Percentiles rank a stretch among this genome's conserved stretches.
phyloP scores from a whole-genome alignment of 2,797 vertebrate species.

The Eutrigla gurnardus region DNA sequence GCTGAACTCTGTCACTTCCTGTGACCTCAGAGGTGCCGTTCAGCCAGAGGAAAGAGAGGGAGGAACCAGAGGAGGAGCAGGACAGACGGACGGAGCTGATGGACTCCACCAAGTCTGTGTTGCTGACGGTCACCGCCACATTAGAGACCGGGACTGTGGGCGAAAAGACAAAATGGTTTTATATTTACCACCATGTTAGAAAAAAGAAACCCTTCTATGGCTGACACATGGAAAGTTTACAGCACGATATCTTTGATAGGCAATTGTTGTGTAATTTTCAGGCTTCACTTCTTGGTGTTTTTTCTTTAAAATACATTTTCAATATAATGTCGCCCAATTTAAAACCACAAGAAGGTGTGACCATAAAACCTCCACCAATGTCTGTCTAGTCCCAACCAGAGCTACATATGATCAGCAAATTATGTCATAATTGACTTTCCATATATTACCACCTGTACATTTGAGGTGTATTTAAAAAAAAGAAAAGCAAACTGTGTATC shows the following conservation, averaged over 20 bases:
- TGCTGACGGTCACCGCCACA: slow-evolving; percentile 35
- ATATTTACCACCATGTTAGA: background rate
- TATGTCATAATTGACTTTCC: background rate
- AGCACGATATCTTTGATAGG: background rate
- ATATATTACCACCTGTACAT: too few relatives aligned
- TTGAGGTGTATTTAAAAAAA: background rate
- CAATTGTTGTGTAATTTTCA: too few relatives aligned
- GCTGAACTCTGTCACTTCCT: slow-evolving; percentile 28
- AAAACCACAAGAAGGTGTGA: background rate
- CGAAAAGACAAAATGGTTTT: background rate
- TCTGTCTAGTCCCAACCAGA: background rate
- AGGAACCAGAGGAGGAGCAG: slow-evolving; percentile 65
- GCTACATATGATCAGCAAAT: background rate
- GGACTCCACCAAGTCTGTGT: slow-evolving; percentile 59
- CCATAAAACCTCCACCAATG: background rate
- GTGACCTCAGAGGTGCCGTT: slow-evolving; percentile 65
- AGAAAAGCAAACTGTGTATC: background rate
- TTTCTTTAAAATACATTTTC: background rate
- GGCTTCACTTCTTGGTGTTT: too few relatives aligned
- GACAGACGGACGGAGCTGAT: slow-evolving; percentile 55
- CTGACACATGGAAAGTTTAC: background rate
- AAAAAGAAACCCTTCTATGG: background rate
- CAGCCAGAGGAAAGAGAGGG: slow-evolving; percentile 59
- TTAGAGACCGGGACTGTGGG: slow-evolving; percentile 59
- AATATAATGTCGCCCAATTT: too few relatives aligned